Evolutionary conservation across 2,113 vertebrate species (phyloP), one percentile per base, ranked within the genome.

Genomic region (Murina feae): DNA sequence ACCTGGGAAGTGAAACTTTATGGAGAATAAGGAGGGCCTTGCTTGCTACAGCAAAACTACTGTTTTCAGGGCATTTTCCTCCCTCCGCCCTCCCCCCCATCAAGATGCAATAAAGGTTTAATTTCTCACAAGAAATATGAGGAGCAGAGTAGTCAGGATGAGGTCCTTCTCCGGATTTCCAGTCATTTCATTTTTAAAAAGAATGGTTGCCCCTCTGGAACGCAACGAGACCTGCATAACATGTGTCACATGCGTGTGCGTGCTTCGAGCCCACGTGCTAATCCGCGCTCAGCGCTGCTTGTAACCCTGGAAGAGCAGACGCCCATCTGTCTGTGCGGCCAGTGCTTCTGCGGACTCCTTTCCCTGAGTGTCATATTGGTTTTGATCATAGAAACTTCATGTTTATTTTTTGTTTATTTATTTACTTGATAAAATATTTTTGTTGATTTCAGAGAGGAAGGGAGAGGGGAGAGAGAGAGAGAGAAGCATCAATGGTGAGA

Each of bases 121-220:
- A 97, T 98, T 98, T 96, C 96, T 91, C 88, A 91, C 96, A 97
- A 96, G 94, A 97, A 96, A 97, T 96, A 96, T 96, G 72, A 78
- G 92, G 96, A 90, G 90, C 17, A 42, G 95, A 18, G 16, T 79
- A 95, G 93, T 96, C 96, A 94, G 96, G 95, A 93, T 69, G 84
- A 80, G 58, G 47, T 95, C 91, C 86, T 98, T 97, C 97, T 96
- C 96, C 91, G 95, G 71, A 91, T 93, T 94, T 91, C 95, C 84
- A 66, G 58, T 84, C 14, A 93, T 97, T 98, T 97, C 95, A 92
- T 96, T 96, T 98, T 55, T 79, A 96, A 95, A 97, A 96, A 85
- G 95, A 95, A 96, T 87, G 82, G 91, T 89, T 91, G 93, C 89
- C 94, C 92, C 96, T 97, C 85, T 96, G 96, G 93, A 98, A 97